Conservation (phyloP, 2,797 vertebrate genomes). For the Arvicola amphibius region DNA sequence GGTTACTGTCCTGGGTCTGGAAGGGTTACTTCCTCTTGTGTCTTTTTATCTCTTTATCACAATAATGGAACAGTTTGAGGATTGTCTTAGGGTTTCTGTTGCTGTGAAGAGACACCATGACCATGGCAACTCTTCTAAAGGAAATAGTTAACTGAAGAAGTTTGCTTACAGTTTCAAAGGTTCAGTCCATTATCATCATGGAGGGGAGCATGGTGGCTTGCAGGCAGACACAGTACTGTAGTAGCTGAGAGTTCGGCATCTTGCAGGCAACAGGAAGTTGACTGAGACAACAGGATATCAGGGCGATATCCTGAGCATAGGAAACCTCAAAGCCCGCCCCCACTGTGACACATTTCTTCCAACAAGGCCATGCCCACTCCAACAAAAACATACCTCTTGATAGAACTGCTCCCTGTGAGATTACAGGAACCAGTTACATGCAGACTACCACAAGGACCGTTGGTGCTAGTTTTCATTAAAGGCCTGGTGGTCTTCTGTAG, state of each 20-base stretch:
- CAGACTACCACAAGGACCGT: background rate
- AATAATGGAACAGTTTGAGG: background rate
- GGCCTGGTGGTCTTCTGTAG: too few relatives aligned
- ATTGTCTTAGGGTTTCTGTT: background rate
- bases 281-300: background rate
- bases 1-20: background rate
- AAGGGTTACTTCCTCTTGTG: background rate
- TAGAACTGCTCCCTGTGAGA: background rate
- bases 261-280: background rate
- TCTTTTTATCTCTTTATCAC: too few relatives aligned
- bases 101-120: background rate
- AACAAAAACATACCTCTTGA: background rate
- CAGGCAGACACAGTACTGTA: background rate
- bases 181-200: background rate
- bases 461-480: too few relatives aligned
- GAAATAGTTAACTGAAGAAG: background rate
- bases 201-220: background rate
- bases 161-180: background rate
- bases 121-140: background rate
- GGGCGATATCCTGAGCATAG: background rate
- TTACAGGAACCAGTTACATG: background rate
- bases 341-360: background rate
- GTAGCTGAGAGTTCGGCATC: background rate
- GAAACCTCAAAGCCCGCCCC: background rate
- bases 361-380: too few relatives aligned